Percentiles rank a stretch among this genome's conserved stretches.
These are phyloP conservation scores for Ascidia mentula DNA, from an alignment of 23 tunicate species.

Conservation along the genomic window DNA sequence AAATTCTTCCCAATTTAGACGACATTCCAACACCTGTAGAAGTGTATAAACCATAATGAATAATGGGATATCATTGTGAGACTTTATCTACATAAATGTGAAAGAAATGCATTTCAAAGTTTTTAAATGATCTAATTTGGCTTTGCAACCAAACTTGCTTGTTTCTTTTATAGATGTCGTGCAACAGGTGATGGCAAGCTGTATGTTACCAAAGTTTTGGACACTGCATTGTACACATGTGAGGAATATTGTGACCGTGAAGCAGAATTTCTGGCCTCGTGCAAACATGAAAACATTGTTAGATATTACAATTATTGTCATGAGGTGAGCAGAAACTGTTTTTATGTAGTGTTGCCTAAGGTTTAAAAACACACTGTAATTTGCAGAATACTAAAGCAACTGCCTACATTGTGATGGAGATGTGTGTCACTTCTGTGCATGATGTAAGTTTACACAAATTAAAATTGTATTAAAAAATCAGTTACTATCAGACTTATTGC, in stretches of 20 bases:
- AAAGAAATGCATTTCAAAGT: background rate
- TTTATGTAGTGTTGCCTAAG: background rate
- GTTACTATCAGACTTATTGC: too few species aligned
- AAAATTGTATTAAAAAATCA: too few species aligned
- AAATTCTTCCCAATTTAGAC: background rate
- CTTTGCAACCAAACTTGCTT: background rate
- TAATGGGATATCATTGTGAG: background rate
- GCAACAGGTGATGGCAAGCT: background rate
- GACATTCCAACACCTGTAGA: background rate
- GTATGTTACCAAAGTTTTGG: background rate
- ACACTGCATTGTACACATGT: background rate
- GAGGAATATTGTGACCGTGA: background rate
- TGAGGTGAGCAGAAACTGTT: background rate
- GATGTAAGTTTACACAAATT: background rate
- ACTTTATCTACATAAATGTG: too few species aligned
- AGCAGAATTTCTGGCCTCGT: background rate
- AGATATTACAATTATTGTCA: background rate
- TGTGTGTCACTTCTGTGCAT: background rate
- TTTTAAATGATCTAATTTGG: background rate
- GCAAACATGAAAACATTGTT: constrained; percentile 6
- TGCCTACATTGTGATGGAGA: background rate
- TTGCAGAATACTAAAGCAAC: background rate
- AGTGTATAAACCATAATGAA: background rate
- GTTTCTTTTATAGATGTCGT: background rate
- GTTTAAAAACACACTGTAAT: background rate